Percentiles rank a stretch among this genome's conserved stretches.
Conservation (phyloP, 2,113 vertebrate species). For the Nansenia antarctica region DNA sequence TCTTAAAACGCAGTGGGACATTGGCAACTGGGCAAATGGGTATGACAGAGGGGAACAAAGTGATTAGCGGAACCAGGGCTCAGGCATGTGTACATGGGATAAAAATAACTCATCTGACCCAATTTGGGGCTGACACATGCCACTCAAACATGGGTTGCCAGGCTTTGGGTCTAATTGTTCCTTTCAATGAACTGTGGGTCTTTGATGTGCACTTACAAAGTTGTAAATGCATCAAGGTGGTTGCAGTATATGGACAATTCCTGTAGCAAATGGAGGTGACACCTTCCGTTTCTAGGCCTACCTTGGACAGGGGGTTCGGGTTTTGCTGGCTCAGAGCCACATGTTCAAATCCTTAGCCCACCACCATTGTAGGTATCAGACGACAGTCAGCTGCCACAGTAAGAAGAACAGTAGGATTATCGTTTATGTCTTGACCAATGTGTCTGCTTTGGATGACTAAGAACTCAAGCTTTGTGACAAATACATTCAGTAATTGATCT, state of each 20-base stretch:
- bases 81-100: slow-evolving; percentile 54
- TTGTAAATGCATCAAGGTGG: background rate
- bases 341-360: slow-evolving; percentile 4
- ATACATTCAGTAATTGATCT: slow-evolving; percentile 58
- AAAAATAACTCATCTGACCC: slow-evolving; percentile 71
- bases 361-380: slow-evolving; percentile 18
- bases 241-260: no score
- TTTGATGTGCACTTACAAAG: background rate
- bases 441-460: slow-evolving; percentile 49
- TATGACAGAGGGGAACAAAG: slow-evolving; percentile 72
- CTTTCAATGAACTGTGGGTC: background rate
- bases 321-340: background rate
- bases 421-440: slow-evolving; percentile 49
- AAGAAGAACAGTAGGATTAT: slow-evolving; percentile 57
- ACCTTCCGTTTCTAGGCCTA: no score
- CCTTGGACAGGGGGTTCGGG: no score
- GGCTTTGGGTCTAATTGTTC: slow-evolving; percentile 29
- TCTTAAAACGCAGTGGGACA: slow-evolving; percentile 49
- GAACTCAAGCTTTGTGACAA: slow-evolving; percentile 58
- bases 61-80: slow-evolving; percentile 67
- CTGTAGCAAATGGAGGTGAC: no score
- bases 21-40: slow-evolving; percentile 47
- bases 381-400: slow-evolving; percentile 48
- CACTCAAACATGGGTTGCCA: slow-evolving; percentile 27
- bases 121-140: slow-evolving; percentile 51